These are phyloP conservation scores for Taxidea taxus DNA, from an alignment of 2,113 vertebrate species.

Conservation along the genomic window DNA sequence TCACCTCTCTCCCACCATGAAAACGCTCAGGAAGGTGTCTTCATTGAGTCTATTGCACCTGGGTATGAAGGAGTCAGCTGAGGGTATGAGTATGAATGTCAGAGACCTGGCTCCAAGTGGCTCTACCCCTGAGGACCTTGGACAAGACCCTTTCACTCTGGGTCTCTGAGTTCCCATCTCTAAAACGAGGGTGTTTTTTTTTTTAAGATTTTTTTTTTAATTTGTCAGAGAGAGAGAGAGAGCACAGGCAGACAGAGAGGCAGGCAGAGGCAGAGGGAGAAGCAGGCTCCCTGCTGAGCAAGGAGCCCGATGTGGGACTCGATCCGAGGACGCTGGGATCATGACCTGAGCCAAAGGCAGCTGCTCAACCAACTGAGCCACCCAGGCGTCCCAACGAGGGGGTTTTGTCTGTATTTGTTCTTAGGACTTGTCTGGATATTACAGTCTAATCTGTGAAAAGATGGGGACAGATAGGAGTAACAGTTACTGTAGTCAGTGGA, in stretches of 20 bases:
- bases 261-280: too few relatives aligned
- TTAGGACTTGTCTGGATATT: neutral
- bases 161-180: neutral
- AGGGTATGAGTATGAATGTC: rapidly evolving
- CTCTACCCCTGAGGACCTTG: neutral
- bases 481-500: neutral
- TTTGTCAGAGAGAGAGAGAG: too few relatives aligned
- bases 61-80: rapidly evolving
- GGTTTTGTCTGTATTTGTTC: neutral
- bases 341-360: too few relatives aligned
- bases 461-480: neutral
- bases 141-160: neutral
- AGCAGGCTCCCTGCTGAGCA: too few relatives aligned
- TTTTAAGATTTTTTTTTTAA: too few relatives aligned
- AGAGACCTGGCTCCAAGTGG: neutral
- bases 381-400: too few relatives aligned
- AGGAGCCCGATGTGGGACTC: too few relatives aligned
- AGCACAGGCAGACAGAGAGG: too few relatives aligned
- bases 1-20: neutral
- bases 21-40: neutral
- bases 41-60: neutral
- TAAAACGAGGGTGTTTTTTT: neutral
- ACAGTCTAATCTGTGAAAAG: neutral
- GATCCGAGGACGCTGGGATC: too few relatives aligned
- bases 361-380: too few relatives aligned